phyloP scores from a whole-genome alignment of 1,140 invertebrate species.

The honey bee (Apis mellifera) region DNA sequence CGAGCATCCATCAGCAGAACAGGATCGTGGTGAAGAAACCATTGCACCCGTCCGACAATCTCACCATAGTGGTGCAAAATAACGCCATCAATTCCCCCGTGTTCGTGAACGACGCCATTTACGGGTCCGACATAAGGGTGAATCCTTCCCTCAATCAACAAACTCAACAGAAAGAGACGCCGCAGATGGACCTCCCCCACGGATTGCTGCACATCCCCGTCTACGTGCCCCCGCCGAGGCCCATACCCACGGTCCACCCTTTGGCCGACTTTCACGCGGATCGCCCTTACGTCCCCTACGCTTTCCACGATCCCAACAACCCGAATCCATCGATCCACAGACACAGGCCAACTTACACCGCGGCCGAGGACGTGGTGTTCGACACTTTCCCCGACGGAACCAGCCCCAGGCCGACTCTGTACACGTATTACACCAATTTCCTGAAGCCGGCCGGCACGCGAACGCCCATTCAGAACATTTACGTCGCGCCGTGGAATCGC shows the following conservation, averaged over 20 bases:
- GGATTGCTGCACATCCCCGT: background rate
- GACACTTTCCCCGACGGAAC: conserved; percentile 42
- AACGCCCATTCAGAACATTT: conserved; percentile 9
- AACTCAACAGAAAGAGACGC: background rate
- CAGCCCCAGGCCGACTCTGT: conserved; percentile 55
- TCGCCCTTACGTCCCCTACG: conserved; percentile 67
- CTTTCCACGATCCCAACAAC: conserved; percentile 72
- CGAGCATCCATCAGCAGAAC: conserved; percentile 75
- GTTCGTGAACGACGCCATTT: conserved; percentile 72
- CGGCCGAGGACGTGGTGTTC: conserved; percentile 62
- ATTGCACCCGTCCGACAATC: conserved; percentile 68
- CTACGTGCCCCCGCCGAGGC: background rate
- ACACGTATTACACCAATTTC: conserved; percentile 60
- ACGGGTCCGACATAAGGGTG: conserved; percentile 58
- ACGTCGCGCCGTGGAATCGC: conserved; percentile 24
- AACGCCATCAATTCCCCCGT: conserved; percentile 75
- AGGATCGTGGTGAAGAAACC: conserved; percentile 71
- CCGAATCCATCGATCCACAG: conserved; percentile 46
- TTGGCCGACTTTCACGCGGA: background rate
- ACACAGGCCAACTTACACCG: conserved; percentile 38
- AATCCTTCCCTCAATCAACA: background rate
- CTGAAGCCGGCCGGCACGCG: conserved; percentile 5
- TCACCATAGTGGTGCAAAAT: conserved; percentile 76
- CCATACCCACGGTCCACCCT: conserved; percentile 55
- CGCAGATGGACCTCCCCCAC: background rate